Evolutionary conservation across 2,113 vertebrate species (phyloP), one percentile per base, ranked within the genome.

Genomic region (Cinclus mexicanus): DNA sequence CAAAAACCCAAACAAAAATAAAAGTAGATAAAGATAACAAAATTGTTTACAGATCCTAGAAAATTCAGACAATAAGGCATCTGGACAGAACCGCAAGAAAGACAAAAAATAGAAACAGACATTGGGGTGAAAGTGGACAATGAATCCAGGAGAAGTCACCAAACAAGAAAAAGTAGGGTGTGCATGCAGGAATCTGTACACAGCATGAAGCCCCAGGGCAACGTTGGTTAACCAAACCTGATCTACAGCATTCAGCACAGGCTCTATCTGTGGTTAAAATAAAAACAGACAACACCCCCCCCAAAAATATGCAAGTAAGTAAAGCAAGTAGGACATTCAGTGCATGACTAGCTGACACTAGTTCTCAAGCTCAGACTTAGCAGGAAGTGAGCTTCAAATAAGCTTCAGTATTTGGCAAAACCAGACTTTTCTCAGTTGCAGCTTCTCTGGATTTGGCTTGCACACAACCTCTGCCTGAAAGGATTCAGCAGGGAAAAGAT

Each of bases 201-300:
- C 13, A 56, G 35, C 9, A 2, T 7, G 2, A 83, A 74, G 75
- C 87, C 87, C 68, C 61, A 61, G 68, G 64, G 92, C 85, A 59
- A 28, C 35, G 22, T 33, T 94, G 59, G 9, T 79, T 80, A 93
- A 72, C 78, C 63, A 91, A 94, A 95, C 95, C 87, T 90, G 93
- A 93, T 80, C 79, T 83, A 31, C 93, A 88, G 75, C 94, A 94
- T 96, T 96, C 90, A 91, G 59, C 55, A 74, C 26, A 47, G 55
- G 26, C 12, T 77, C 55, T 72, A 50, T 39, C 50, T 12, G 21
- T 23, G 42, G 80, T 59, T 63, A 55, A 85, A 87, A 53, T 17
- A 49, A 82, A 93, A 93, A 42, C 10, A 84, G 41, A 60, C 17
- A 47, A 19, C 61, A 29, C 21, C 17, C 2, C 7, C 16, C 8